phyloP scores from a whole-genome alignment of 1,140 invertebrate species.

The Lepidotrigona ventralis region DNA sequence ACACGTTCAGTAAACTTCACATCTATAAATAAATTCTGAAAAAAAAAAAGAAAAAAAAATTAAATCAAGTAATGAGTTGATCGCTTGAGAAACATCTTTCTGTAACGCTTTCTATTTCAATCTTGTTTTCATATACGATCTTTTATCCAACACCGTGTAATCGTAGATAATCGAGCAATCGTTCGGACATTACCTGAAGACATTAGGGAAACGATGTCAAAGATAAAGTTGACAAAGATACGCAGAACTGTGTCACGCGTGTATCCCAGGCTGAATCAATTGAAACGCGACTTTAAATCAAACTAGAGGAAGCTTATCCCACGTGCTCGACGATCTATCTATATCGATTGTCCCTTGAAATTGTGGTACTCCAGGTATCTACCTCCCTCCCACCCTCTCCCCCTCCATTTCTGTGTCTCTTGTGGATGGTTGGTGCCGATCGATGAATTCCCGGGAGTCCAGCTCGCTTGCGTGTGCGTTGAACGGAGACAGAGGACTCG shows the following conservation, averaged over 20 bases:
- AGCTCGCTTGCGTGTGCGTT: conserved; percentile 37
- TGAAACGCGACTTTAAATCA: conserved; percentile 3
- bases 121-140: too few relatives aligned
- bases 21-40: too few relatives aligned
- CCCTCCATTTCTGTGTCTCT: not conserved
- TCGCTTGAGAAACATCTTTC: too few relatives aligned
- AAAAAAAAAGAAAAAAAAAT: too few relatives aligned
- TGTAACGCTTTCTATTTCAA: too few relatives aligned
- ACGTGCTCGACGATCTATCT: conserved; percentile 26
- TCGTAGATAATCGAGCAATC: not conserved
- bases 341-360: conserved; percentile 47
- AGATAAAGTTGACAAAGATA: too few relatives aligned
- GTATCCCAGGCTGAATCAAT: not conserved
- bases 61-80: too few relatives aligned
- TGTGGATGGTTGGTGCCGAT: conserved; percentile 50
- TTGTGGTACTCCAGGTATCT: conserved; percentile 27
- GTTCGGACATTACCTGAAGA: too few relatives aligned
- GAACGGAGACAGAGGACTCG: not conserved
- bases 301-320: conserved; percentile 16
- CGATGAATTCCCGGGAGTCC: conserved; percentile 64
- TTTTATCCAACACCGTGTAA: too few relatives aligned
- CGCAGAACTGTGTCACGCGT: too few relatives aligned
- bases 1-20: too few relatives aligned
- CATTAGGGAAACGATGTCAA: too few relatives aligned
- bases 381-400: not conserved